These are phyloP conservation scores for Hydrochoerus hydrochaeris DNA, from an alignment of 2,113 vertebrate species.

Conservation along the genomic window DNA sequence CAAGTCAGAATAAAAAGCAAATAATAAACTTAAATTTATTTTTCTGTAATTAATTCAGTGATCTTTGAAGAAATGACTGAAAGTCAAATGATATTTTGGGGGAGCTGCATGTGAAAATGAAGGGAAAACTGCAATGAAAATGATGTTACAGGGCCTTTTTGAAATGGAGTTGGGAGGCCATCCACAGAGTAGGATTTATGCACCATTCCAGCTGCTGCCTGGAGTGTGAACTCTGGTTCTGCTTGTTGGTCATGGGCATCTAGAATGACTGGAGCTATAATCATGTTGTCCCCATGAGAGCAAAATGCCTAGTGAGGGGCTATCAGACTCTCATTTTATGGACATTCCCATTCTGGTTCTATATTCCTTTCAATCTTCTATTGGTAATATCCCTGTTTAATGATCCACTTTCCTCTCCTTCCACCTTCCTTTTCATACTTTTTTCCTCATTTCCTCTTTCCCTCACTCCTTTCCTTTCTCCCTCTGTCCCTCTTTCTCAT, in stretches of 20 bases:
- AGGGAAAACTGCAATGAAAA: not conserved
- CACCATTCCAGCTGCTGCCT: not conserved
- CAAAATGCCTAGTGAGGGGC: not conserved
- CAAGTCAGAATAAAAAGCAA: constrained; percentile 4
- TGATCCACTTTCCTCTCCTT: not conserved
- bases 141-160: not conserved
- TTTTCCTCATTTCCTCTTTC: not conserved
- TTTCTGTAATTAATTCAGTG: constrained; percentile 37
- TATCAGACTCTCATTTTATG: not conserved
- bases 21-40: not conserved
- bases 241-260: not conserved
- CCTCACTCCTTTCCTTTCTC: too few species aligned
- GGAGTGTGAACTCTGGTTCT: too few species aligned
- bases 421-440: not conserved
- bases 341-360: not conserved
- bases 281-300: not conserved
- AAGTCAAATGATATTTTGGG: constrained; percentile 5
- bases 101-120: not conserved
- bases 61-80: not conserved
- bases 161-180: not conserved
- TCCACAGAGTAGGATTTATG: too few species aligned
- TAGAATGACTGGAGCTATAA: not conserved
- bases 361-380: not conserved
- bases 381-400: not conserved
- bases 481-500: not conserved